A percentile compares a stretch with the other conserved stretches of the same genome.
These are phyloP conservation scores for Calypte anna DNA, from an alignment of 2,113 vertebrate genomes.

Conservation along the genomic window DNA sequence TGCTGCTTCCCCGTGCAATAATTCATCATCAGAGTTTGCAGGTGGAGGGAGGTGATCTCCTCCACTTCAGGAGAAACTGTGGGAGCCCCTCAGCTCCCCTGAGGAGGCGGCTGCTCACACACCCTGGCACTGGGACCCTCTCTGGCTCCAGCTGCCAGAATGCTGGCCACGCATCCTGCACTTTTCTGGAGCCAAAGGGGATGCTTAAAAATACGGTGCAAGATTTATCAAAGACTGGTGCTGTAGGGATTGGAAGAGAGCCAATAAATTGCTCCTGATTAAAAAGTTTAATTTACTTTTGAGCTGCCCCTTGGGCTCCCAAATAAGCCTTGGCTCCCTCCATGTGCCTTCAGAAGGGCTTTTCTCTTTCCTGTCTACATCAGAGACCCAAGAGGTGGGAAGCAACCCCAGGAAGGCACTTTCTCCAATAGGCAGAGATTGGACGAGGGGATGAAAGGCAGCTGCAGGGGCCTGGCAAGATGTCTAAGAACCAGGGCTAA, in stretches of 20 bases:
- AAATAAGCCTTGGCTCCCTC: not conserved
- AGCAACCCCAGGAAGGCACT: fast-evolving
- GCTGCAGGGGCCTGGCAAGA: fast-evolving
- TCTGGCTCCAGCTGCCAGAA: fast-evolving
- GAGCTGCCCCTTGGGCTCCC: fast-evolving
- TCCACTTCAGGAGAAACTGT: not conserved
- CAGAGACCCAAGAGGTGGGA: not conserved
- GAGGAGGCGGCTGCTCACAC: not conserved
- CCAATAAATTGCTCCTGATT: not conserved
- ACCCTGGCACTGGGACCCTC: fast-evolving
- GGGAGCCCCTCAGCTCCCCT: not conserved
- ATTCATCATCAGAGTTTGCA: not conserved
- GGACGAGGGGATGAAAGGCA: not conserved
- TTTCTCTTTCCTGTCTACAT: not conserved
- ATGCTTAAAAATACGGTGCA: not conserved
- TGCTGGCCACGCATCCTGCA: fast-evolving
- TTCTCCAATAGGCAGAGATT: not conserved
- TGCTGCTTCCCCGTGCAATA: not conserved
- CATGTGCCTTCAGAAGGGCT: not conserved
- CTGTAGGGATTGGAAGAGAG: not conserved
- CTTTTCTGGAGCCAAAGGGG: not conserved
- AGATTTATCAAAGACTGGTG: not conserved
- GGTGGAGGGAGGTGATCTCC: not conserved
- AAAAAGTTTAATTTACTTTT: not conserved
- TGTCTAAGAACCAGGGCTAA: not conserved